A percentile compares a stretch with the other conserved stretches of the same genome.
These are phyloP conservation scores for Dicerorhinus sumatrensis DNA, from an alignment of 2,113 vertebrate genomes.

Conservation along the genomic window DNA sequence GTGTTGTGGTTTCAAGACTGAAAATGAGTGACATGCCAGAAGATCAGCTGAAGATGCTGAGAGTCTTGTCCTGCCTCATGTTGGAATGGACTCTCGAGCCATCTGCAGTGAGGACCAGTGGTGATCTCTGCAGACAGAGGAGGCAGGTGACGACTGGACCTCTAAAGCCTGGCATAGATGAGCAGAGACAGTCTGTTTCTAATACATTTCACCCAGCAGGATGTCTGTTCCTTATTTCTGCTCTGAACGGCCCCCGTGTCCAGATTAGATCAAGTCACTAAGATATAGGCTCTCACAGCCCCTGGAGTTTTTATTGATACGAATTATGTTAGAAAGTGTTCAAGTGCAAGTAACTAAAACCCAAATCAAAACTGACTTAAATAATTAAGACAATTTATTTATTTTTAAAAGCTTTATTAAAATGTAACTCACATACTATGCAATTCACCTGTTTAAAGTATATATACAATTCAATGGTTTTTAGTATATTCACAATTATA, in stretches of 20 bases:
- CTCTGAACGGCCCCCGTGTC: neutral
- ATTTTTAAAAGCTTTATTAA: neutral
- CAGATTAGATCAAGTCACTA: neutral
- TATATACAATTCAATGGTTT: neutral
- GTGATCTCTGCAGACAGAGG: neutral
- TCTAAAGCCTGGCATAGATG: neutral
- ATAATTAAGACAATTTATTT: neutral
- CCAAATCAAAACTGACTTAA: neutral
- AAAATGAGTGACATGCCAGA: neutral
- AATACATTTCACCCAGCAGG: neutral
- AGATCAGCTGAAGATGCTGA: neutral
- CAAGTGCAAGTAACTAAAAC: neutral
- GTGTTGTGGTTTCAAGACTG: neutral
- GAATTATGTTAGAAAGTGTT: neutral
- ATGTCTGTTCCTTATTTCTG: neutral
- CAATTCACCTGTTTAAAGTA: neutral
- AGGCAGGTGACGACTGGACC: too few relatives aligned
- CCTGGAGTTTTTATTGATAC: neutral
- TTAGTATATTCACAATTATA: neutral
- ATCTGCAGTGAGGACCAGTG: neutral
- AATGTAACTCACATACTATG: neutral
- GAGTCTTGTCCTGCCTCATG: neutral
- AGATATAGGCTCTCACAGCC: fast-evolving
- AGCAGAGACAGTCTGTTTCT: neutral
- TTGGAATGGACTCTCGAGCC: neutral